Evolutionary conservation across 92 coral and sea anemone genomes (phyloP).

Genomic region (Pocillopora meandrina): DNA sequence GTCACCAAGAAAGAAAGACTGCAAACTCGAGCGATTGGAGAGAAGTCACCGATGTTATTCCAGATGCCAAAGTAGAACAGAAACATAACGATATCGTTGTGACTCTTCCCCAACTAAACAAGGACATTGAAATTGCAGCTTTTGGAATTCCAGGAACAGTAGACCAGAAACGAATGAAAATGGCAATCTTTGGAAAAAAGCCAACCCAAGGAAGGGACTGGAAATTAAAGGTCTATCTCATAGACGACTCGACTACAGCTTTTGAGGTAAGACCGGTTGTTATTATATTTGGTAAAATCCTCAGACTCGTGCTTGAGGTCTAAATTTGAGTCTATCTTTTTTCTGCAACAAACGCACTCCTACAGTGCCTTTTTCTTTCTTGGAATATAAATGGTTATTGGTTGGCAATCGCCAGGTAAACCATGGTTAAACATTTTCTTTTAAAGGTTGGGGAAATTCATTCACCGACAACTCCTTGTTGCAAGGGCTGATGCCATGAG

Average conservation of each 20-base stretch:
- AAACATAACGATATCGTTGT: constrained; percentile 41
- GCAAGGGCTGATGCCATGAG: no score
- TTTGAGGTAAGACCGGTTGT: constrained; percentile 1
- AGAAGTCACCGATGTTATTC: neutral
- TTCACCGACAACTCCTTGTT: no score
- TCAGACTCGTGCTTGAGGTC: neutral
- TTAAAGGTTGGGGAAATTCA: no score
- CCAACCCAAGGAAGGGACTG: constrained; percentile 34
- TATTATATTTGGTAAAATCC: neutral
- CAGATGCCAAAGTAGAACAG: constrained; percentile 12
- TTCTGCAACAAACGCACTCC: no score
- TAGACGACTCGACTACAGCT: constrained; percentile 30
- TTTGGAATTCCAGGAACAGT: constrained; percentile 37
- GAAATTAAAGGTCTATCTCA: constrained; percentile 30
- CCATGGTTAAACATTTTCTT: no score
- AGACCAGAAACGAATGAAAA: constrained; percentile 47
- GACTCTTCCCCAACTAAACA: neutral
- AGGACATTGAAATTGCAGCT: constrained; percentile 37
- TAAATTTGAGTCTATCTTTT: no score
- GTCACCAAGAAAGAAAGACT: neutral
- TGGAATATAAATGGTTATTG: no score
- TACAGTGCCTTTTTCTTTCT: no score
- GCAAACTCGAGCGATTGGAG: neutral
- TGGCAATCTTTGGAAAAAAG: constrained; percentile 24
- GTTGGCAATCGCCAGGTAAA: no score